Conservation (phyloP, 2,888 invertebrate genomes). For the Celastrina argiolus region DNA sequence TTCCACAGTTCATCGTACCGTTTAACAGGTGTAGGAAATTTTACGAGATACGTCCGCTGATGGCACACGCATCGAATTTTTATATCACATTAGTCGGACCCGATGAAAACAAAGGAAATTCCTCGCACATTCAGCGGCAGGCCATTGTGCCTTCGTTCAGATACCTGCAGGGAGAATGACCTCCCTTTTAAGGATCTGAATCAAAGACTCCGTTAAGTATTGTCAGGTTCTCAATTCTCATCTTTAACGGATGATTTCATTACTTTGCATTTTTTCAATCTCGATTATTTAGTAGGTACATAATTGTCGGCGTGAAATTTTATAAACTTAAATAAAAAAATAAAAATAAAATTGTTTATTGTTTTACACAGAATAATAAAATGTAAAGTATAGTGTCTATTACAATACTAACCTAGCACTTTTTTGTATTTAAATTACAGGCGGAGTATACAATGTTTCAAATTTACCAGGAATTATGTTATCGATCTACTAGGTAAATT, state of each 20-base stretch:
- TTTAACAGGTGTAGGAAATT: conserved; percentile 54
- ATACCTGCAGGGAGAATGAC: conserved; percentile 63
- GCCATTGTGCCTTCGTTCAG: conserved; percentile 60
- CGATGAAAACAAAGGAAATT: conserved; percentile 64
- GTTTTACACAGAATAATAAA: too few species aligned
- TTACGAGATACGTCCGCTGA: conserved; percentile 61
- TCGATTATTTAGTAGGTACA: too few species aligned
- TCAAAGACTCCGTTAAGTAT: conserved; percentile 41
- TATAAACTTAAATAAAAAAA: neutral
- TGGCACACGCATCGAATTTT: conserved; percentile 65
- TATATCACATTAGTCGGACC: conserved; percentile 60
- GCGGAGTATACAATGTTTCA: too few species aligned
- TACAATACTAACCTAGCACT: too few species aligned
- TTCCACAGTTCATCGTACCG: conserved; percentile 63
- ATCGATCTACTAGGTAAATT: neutral
- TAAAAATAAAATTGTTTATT: too few species aligned
- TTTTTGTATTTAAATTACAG: too few species aligned
- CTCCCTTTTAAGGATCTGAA: conserved; percentile 59
- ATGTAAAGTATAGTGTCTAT: too few species aligned
- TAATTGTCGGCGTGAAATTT: too few species aligned
- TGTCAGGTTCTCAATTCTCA: neutral
- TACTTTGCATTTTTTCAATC: neutral
- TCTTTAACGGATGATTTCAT: too few species aligned
- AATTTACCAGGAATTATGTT: neutral
- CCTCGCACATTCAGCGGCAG: conserved; percentile 56